Conservation (phyloP, 2,888 invertebrate genomes). For the Nemoura dubitans region DNA sequence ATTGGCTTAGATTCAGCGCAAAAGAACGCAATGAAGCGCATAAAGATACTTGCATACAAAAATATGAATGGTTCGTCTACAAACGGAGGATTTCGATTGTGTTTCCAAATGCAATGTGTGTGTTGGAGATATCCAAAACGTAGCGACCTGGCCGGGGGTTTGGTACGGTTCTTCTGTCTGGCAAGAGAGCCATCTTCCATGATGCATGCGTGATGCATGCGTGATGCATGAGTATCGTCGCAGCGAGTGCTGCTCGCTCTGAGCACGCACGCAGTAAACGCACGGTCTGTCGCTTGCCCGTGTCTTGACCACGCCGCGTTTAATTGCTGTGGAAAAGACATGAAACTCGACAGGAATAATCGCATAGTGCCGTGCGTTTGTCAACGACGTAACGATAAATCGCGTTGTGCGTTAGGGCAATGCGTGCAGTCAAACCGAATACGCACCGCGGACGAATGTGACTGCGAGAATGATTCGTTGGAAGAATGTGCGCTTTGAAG, state of each 20-base stretch:
- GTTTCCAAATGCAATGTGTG: not conserved
- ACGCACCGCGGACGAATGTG: not conserved
- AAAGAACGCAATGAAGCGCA: conserved; percentile 18
- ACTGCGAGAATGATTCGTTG: not conserved
- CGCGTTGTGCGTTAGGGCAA: not conserved
- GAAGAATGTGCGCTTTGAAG: not conserved
- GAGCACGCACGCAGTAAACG: not conserved
- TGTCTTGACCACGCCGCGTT: not conserved
- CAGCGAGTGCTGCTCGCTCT: not conserved
- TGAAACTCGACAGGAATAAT: not conserved
- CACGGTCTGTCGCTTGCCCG: not conserved
- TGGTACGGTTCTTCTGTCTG: too few species aligned
- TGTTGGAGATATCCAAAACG: not conserved
- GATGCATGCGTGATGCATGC: too few species aligned
- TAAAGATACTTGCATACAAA: conserved; percentile 31
- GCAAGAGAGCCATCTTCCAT: too few species aligned
- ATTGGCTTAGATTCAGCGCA: conserved; percentile 32
- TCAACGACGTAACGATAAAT: not conserved
- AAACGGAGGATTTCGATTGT: conserved; percentile 17
- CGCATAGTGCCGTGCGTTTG: not conserved
- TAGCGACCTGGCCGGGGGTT: too few species aligned
- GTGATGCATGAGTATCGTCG: too few species aligned
- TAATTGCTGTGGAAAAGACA: not conserved
- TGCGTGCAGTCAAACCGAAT: not conserved
- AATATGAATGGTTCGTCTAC: conserved; percentile 8